A percentile compares a stretch with the other conserved stretches of the same genome.
Conservation (phyloP, 2,888 invertebrate species). For the Ennomos fuscantarius region DNA sequence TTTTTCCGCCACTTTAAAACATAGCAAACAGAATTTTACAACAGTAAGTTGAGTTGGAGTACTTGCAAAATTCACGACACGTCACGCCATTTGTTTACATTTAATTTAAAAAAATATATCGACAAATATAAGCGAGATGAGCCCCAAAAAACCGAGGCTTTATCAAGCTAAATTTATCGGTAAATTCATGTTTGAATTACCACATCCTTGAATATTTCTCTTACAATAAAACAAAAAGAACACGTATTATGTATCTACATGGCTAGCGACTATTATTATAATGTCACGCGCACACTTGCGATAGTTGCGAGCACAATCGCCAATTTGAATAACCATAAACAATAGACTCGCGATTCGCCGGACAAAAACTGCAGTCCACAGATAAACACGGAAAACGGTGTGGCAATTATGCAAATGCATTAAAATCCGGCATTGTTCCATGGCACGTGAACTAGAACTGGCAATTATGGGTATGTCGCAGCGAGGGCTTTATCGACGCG, state of each 20-base stretch:
- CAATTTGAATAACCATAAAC: conserved; percentile 50
- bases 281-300: conserved; percentile 12
- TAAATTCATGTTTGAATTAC: not conserved
- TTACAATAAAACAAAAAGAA: not conserved
- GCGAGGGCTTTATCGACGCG: conserved; percentile 20
- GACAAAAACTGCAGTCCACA: conserved; percentile 38
- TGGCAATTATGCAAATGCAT: conserved; percentile 65
- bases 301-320: conserved; percentile 37
- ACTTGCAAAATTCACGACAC: too few relatives aligned
- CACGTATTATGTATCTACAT: not conserved
- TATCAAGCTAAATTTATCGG: not conserved
- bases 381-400: conserved; percentile 56
- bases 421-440: conserved; percentile 59
- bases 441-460: conserved; percentile 52
- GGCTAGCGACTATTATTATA: not conserved
- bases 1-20: too few relatives aligned
- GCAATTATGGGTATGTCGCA: conserved; percentile 40
- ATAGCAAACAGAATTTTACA: too few relatives aligned
- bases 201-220: conserved; percentile 7
- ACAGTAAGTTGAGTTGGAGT: too few relatives aligned
- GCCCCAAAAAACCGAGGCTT: not conserved
- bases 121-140: too few relatives aligned
- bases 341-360: conserved; percentile 27
- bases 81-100: too few relatives aligned
- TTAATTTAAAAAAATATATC: too few relatives aligned